Percentiles rank a stretch among this genome's conserved stretches.
Evolutionary conservation across 2,888 invertebrate genomes (phyloP).

Genomic region (Xanthorhoe spadicearia): DNA sequence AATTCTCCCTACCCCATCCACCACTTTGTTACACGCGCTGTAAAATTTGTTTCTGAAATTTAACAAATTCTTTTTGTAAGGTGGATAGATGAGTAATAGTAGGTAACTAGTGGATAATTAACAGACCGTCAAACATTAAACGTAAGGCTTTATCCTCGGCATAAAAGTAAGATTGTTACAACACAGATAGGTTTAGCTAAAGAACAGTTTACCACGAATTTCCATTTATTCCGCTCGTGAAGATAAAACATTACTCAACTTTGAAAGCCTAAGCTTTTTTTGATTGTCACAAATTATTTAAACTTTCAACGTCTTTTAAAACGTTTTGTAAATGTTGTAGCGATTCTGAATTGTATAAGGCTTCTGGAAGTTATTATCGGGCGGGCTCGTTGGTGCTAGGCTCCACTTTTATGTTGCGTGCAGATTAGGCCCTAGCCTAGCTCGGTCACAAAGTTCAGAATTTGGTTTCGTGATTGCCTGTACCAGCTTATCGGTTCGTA

Average conservation of each 20-base stretch:
- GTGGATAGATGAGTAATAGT: neutral
- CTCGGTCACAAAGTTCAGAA: neutral
- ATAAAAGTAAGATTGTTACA: constrained; percentile 50
- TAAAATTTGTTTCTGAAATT: neutral
- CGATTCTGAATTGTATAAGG: neutral
- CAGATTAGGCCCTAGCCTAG: neutral
- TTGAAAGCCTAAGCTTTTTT: constrained; percentile 22
- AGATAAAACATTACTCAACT: constrained; percentile 34
- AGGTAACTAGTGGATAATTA: too few species aligned
- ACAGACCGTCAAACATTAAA: too few species aligned
- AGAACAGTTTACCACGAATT: constrained; percentile 40
- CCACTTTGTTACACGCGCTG: neutral
- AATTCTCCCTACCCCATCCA: neutral
- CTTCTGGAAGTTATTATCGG: neutral
- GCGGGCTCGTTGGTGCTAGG: constrained; percentile 1
- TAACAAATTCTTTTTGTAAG: neutral
- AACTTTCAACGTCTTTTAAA: neutral
- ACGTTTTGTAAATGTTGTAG: neutral
- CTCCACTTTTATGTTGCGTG: neutral
- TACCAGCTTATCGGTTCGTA: neutral
- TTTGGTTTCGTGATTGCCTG: neutral
- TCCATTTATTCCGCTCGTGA: constrained; percentile 57
- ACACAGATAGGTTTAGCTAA: constrained; percentile 37
- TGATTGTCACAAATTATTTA: constrained; percentile 8
- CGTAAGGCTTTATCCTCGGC: constrained; percentile 18